phyloP scores from a whole-genome alignment of 2,113 vertebrate species.

The Erythrolamprus reginae region DNA sequence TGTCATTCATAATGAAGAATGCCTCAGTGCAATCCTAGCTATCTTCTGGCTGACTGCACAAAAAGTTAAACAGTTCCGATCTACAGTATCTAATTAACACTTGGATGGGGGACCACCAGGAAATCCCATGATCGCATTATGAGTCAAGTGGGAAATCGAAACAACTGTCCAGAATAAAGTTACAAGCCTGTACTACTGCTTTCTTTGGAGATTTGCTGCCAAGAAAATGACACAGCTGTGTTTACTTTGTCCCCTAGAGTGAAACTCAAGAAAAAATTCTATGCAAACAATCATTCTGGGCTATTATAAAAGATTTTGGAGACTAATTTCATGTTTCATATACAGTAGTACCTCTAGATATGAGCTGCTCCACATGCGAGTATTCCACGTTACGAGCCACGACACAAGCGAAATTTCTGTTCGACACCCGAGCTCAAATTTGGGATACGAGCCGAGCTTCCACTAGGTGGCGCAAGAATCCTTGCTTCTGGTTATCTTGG shows the following conservation, averaged over 20 bases:
- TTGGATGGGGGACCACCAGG: not conserved
- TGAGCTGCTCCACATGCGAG: too few relatives aligned
- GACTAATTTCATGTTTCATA: not conserved
- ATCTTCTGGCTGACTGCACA: not conserved
- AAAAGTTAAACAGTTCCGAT: not conserved
- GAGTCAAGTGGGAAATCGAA: not conserved
- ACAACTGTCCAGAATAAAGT: not conserved
- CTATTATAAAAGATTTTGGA: not conserved
- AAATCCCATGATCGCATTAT: not conserved
- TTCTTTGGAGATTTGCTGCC: not conserved
- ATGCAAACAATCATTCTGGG: not conserved
- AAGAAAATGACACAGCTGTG: not conserved
- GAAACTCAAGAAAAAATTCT: not conserved
- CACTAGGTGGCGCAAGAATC: too few relatives aligned
- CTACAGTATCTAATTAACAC: not conserved
- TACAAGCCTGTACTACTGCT: not conserved
- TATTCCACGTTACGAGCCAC: too few relatives aligned
- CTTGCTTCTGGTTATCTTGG: too few relatives aligned
- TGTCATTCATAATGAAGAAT: not conserved
- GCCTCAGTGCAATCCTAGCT: not conserved
- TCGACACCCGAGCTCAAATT: too few relatives aligned
- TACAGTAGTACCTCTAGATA: too few relatives aligned
- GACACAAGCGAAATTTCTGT: too few relatives aligned
- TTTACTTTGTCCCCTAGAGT: not conserved
- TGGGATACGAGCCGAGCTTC: too few relatives aligned